A percentile compares a stretch with the other conserved stretches of the same genome.
Evolutionary conservation across 2,797 vertebrate genomes (phyloP).

Genomic region (Scyliorhinus canicula): DNA sequence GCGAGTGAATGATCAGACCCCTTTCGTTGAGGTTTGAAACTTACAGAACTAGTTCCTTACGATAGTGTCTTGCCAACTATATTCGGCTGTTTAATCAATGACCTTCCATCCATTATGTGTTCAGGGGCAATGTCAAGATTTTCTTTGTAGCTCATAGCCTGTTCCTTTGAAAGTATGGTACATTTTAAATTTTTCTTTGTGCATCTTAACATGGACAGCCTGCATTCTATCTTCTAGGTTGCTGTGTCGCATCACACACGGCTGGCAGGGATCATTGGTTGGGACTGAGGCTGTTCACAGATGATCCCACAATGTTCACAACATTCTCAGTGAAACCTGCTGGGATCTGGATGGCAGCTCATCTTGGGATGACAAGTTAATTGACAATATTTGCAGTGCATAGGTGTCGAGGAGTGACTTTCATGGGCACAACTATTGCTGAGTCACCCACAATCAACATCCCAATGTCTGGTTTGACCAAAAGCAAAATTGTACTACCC

Average conservation of each 20-base stretch:
- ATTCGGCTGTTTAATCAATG: background rate
- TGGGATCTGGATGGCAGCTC: background rate
- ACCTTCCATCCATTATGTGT: background rate
- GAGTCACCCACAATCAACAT: too few species aligned
- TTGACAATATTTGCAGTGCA: background rate
- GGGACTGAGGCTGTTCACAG: background rate
- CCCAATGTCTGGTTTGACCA: background rate
- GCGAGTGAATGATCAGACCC: background rate
- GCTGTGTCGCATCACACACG: background rate
- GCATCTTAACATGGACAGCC: background rate
- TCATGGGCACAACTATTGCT: background rate
- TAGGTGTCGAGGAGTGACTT: background rate
- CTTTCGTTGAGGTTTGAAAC: background rate
- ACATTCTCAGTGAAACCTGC: background rate
- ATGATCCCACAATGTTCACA: background rate
- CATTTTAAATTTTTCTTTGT: background rate
- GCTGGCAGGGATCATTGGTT: background rate
- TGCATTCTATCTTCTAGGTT: background rate
- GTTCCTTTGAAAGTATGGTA: background rate
- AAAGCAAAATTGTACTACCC: background rate
- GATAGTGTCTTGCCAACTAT: background rate
- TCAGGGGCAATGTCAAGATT: background rate
- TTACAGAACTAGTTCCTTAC: background rate
- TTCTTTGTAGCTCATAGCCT: background rate
- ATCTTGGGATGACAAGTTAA: background rate